Percentiles rank a stretch among this genome's conserved stretches.
phyloP scores from a whole-genome alignment of 2,888 invertebrate genomes.

The Metellina segmentata region DNA sequence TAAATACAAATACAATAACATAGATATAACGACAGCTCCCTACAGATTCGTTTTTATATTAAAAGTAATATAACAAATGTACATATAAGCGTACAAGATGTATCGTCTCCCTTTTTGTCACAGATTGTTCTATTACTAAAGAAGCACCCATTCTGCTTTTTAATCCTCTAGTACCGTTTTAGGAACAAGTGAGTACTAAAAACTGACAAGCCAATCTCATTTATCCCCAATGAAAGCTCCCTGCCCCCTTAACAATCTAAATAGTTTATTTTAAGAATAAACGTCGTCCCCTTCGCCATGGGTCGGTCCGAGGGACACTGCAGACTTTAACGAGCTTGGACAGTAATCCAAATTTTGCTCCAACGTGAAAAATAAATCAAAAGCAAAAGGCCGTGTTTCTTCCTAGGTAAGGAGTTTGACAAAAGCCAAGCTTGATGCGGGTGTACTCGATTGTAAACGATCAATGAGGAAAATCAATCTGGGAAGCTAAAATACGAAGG shows the following conservation, averaged over 20 bases:
- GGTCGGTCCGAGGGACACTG: not conserved
- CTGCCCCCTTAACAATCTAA: slow-evolving; percentile 18
- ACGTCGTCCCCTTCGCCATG: not conserved
- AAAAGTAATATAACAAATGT: no score
- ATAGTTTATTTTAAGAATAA: slow-evolving; percentile 16
- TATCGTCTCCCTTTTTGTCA: not conserved
- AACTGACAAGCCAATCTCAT: slow-evolving; percentile 20
- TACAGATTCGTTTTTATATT: no score
- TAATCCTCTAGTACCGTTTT: not conserved
- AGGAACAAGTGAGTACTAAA: not conserved
- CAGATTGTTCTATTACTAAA: not conserved
- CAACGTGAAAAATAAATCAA: slow-evolving; percentile 16
- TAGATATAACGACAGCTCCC: no score
- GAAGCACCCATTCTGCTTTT: not conserved
- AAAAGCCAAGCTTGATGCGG: slow-evolving; percentile 53
- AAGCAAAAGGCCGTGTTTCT: slow-evolving; percentile 21
- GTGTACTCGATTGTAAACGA: slow-evolving; percentile 61
- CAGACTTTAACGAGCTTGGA: slow-evolving; percentile 39
- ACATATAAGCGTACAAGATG: not conserved
- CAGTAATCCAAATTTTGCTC: slow-evolving; percentile 62
- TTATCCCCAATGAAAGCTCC: slow-evolving; percentile 7
- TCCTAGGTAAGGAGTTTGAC: slow-evolving; percentile 28
- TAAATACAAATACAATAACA: no score
- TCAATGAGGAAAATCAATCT: slow-evolving; percentile 66
- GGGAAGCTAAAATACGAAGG: slow-evolving; percentile 45